Conservation (phyloP, 2,888 invertebrate genomes). For the Tholera decimalis region DNA sequence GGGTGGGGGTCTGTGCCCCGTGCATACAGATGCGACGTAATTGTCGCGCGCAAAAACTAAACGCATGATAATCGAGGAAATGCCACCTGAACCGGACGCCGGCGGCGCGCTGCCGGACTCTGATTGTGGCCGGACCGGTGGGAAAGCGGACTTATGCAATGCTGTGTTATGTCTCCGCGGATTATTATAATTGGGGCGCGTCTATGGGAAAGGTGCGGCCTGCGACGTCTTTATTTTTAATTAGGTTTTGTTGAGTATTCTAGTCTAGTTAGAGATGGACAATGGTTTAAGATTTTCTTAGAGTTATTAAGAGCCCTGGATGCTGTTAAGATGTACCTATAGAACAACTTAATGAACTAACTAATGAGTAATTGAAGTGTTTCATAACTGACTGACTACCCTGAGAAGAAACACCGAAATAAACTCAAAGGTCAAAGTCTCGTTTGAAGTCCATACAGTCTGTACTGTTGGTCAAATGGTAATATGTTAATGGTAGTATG, state of each 20-base stretch:
- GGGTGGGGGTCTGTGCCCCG: constrained; percentile 72
- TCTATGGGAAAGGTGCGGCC: constrained; percentile 44
- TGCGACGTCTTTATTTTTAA: constrained; percentile 6
- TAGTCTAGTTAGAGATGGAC: not conserved
- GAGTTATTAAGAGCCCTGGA: too few species aligned
- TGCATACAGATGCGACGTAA: constrained; percentile 88
- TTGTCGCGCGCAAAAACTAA: constrained; percentile 84
- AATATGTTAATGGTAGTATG: too few species aligned
- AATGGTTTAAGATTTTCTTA: not conserved
- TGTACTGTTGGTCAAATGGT: too few species aligned
- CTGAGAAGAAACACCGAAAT: too few species aligned
- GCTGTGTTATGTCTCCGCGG: constrained; percentile 38
- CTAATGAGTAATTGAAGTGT: too few species aligned
- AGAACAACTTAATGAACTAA: too few species aligned
- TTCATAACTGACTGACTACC: too few species aligned
- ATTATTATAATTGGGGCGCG: constrained; percentile 52
- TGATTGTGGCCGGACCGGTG: constrained; percentile 60
- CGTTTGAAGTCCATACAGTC: too few species aligned
- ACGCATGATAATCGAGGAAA: constrained; percentile 87
- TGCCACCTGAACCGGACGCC: constrained; percentile 72
- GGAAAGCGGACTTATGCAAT: constrained; percentile 49
- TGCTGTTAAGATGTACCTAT: too few species aligned
- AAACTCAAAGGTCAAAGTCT: too few species aligned
- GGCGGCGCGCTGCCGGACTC: constrained; percentile 27
- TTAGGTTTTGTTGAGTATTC: constrained; percentile 17